Evolutionary conservation across 2,797 vertebrate genomes (phyloP).

Genomic region (Linurgus olivaceus): DNA sequence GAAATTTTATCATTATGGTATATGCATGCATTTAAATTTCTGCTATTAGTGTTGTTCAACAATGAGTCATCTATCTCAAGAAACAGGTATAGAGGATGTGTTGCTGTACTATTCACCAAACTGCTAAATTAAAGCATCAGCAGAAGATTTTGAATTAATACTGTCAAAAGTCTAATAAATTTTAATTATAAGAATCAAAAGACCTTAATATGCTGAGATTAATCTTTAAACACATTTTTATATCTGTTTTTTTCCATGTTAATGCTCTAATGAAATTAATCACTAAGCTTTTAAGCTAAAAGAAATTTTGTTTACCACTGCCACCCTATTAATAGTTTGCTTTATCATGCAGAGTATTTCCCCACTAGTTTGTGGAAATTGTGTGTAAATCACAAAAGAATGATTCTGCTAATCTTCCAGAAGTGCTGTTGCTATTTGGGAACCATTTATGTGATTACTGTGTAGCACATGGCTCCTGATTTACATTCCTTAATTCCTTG

Average conservation of each 20-base stretch:
- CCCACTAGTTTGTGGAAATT: background rate
- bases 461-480: background rate
- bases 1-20: background rate
- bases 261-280: background rate
- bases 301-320: constrained; percentile 11
- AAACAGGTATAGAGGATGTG: background rate
- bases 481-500: constrained; percentile 9
- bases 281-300: background rate
- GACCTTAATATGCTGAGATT: background rate
- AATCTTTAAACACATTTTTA: constrained; percentile 15
- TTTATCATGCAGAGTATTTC: background rate
- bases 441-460: background rate
- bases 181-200: constrained; percentile 19
- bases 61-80: constrained; percentile 3
- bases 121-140: background rate
- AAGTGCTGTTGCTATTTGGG: background rate
- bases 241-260: background rate
- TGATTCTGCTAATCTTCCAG: background rate
- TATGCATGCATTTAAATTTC: background rate
- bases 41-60: background rate
- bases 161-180: constrained; percentile 23
- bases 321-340: background rate
- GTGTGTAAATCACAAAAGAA: background rate
- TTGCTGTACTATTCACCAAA: background rate
- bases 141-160: constrained; percentile 40